phyloP scores from a whole-genome alignment of 2,888 invertebrate species.

The Ennomos quercinarius region DNA sequence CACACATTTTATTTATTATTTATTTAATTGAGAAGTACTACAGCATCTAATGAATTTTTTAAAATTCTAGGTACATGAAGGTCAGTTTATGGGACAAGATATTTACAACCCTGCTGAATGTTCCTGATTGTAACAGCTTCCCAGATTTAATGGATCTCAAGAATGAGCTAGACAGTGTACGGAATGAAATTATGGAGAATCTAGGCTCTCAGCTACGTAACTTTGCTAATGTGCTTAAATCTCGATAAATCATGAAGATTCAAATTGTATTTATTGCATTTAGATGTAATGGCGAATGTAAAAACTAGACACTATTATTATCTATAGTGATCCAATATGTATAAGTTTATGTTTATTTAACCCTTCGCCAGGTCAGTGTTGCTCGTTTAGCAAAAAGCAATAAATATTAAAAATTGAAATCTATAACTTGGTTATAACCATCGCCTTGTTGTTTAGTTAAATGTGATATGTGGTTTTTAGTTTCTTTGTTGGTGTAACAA shows the following conservation, averaged over 20 bases:
- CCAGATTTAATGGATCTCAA: constrained; percentile 89
- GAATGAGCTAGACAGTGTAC: constrained; percentile 73
- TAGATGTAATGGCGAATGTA: constrained; percentile 78
- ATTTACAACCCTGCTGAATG: constrained; percentile 92
- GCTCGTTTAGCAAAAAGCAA: constrained; percentile 66
- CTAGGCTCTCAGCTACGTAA: constrained; percentile 74
- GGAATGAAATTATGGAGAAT: constrained; percentile 64
- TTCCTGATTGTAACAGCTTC: constrained; percentile 90
- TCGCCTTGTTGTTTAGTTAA: constrained; percentile 75
- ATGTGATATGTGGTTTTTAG: constrained; percentile 78
- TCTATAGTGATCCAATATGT: constrained; percentile 64
- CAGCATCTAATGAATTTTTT: not conserved
- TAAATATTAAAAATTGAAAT: constrained; percentile 69
- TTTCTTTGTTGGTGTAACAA: constrained; percentile 66
- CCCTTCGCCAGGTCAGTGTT: constrained; percentile 59
- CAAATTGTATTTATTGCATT: constrained; percentile 83
- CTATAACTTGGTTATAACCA: constrained; percentile 61
- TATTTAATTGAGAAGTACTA: too few relatives aligned
- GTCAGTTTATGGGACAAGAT: constrained; percentile 91
- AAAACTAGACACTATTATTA: constrained; percentile 65
- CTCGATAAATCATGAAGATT: constrained; percentile 72
- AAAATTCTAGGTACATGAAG: constrained; percentile 87
- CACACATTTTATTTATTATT: too few relatives aligned
- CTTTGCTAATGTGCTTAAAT: constrained; percentile 83
- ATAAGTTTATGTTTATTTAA: constrained; percentile 53